Evolutionary conservation across 1,140 invertebrate species (phyloP), one percentile per base, ranked within the genome.

Genomic region (Pogonognathellus flavescens): DNA sequence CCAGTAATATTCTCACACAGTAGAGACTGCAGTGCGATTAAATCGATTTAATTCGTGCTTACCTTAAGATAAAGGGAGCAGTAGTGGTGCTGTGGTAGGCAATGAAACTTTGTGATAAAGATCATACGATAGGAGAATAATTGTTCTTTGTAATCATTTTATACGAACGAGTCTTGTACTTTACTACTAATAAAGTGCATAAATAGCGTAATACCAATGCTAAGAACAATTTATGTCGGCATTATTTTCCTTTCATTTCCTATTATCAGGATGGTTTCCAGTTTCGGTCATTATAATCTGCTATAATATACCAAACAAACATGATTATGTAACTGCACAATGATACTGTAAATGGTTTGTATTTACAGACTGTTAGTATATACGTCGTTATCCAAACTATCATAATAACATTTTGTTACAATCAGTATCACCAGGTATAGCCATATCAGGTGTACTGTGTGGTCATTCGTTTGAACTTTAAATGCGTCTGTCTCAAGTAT

Each of bases 61-160:
- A 66, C 62, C 20, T 25, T 66, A 10, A 66, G 62, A 66, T 66
- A 66, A 66, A 66, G 7, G 20, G 22, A 66, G 62, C 6, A 18
- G 4, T 22, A 20, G n/a, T 41, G 13, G 62, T 66, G 25, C 25
- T 66, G 53, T n/a, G 53, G 9, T 66, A 22, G 62, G 7, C 62
- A 66, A 25, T 62, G 18, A 22, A 72, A 76, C 41, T 76, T 76
- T 41, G 41, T 50, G 31, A 76, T 50, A 76, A 76, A 76, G 70
- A 76, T 76, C 31, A 76, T 18, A 50, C 70, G 70, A 76, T 76
- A 49, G 18, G 70, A 31, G 41, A 76, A 76, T 76, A 76, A 76
- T 76, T 76, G 31, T 76, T 57, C 31, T 31, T n/a, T 49, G 25
- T 76, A 76, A 49, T 76, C 70, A 49, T 41, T 1, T 1, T 76